phyloP scores from a whole-genome alignment of 35 echinoderm and acorn worm genomes.

The Nesometra sesokonis region DNA sequence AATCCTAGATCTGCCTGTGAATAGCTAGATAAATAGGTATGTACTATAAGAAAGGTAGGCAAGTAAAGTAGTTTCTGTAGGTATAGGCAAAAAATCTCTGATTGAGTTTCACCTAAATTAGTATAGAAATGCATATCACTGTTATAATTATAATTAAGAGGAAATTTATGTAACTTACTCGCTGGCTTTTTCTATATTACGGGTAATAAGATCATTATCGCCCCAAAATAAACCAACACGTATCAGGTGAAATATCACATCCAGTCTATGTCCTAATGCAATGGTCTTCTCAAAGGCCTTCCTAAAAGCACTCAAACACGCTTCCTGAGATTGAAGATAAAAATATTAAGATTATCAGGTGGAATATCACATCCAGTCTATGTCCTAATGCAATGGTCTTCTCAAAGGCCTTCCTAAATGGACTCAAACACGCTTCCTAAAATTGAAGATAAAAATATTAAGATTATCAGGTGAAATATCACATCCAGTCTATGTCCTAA shows the following conservation, averaged over 20 bases:
- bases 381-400: slow-evolving; percentile 88
- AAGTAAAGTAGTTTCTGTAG: no score
- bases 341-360: slow-evolving; percentile 8
- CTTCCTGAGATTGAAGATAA: slow-evolving; percentile 23
- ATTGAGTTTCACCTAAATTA: no score
- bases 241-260: slow-evolving; percentile 96
- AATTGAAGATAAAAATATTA: neutral
- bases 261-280: slow-evolving; percentile 71
- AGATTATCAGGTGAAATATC: slow-evolving; percentile 62
- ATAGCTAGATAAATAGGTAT: no score
- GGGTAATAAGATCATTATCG: slow-evolving; percentile 85
- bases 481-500: slow-evolving; percentile 86
- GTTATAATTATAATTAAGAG: no score
- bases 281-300: slow-evolving; percentile 97
- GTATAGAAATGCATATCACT: no score
- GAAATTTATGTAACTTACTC: slow-evolving; percentile 28
- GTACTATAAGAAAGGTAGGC: no score
- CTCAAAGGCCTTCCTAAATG: slow-evolving; percentile 89
- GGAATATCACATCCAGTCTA: slow-evolving; percentile 89
- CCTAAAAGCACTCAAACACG: slow-evolving; percentile 70
- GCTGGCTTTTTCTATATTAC: slow-evolving; percentile 96
- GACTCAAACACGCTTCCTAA: slow-evolving; percentile 69
- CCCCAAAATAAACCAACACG: slow-evolving; percentile 80
- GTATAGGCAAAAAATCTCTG: no score
- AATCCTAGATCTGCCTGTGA: no score